Evolutionary conservation across 2,113 vertebrate species (phyloP).

Genomic region (Recurvirostra avosetta): DNA sequence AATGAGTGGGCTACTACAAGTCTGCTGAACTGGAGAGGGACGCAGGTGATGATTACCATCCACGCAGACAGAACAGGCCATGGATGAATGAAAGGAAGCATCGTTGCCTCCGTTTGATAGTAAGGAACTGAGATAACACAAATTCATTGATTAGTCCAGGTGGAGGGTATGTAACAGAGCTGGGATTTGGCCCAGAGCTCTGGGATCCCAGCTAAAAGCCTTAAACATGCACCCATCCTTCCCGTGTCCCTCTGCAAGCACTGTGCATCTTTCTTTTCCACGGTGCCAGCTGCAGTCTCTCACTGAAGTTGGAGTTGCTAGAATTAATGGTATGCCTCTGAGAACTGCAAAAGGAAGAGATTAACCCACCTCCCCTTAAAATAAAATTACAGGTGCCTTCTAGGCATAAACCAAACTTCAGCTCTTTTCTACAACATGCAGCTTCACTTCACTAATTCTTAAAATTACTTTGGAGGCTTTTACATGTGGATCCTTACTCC

Average conservation of each 20-base stretch:
- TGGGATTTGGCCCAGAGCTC: neutral
- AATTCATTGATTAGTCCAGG: neutral
- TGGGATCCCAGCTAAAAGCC: neutral
- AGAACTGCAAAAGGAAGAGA: neutral
- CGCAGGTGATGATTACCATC: neutral
- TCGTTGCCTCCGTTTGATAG: neutral
- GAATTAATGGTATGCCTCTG: neutral
- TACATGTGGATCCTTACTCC: neutral
- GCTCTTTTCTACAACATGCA: neutral
- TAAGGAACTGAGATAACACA: neutral
- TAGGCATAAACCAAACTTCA: conserved; percentile 7
- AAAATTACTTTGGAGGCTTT: conserved; percentile 44
- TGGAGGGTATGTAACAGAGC: neutral
- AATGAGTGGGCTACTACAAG: neutral
- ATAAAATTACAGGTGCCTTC: conserved; percentile 30
- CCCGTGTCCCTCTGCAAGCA: neutral
- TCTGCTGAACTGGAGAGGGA: neutral
- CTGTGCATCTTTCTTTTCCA: neutral
- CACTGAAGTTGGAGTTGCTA: neutral
- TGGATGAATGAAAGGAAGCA: neutral
- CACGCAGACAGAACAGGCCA: neutral
- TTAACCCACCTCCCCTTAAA: neutral
- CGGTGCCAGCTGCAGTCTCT: neutral
- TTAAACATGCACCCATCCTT: neutral
- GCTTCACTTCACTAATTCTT: conserved; percentile 51